phyloP scores from a whole-genome alignment of 1,140 invertebrate species.

The Drosophila nikananu region DNA sequence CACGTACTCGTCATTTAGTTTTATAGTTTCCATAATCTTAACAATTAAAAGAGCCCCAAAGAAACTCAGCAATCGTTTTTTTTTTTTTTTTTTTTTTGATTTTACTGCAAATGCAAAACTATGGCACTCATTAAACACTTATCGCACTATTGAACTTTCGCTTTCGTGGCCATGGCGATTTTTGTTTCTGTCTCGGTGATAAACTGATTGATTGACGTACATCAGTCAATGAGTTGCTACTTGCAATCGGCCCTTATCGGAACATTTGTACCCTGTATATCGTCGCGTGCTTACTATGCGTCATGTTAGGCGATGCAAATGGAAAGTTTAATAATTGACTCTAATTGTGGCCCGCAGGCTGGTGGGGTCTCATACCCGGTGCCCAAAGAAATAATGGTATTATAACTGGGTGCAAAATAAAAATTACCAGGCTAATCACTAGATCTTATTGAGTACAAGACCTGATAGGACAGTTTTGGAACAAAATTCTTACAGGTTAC shows the following conservation, averaged over 20 bases:
- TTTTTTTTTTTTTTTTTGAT: too few species aligned
- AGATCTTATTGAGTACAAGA: neutral
- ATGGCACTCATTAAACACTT: conserved; percentile 1
- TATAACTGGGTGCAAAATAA: neutral
- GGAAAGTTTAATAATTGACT: conserved; percentile 34
- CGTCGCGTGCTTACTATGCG: neutral
- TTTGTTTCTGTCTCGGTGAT: conserved; percentile 3
- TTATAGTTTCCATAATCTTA: conserved; percentile 29
- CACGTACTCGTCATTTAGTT: conserved; percentile 23
- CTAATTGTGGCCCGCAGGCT: neutral
- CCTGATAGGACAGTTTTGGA: neutral
- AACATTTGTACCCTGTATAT: neutral
- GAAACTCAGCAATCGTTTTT: neutral
- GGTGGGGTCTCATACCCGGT: neutral
- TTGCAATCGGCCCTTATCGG: conserved; percentile 27
- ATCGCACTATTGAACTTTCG: conserved; percentile 24
- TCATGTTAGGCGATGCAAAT: conserved; percentile 5
- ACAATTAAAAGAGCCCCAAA: conserved; percentile 15
- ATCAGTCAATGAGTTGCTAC: conserved; percentile 22
- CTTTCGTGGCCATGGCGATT: conserved; percentile 23
- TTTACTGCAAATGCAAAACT: too few species aligned
- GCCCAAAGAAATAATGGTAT: neutral
- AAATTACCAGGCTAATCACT: neutral
- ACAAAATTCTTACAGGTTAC: neutral
- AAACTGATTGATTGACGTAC: conserved; percentile 29